A percentile compares a stretch with the other conserved stretches of the same genome.
Evolutionary conservation across 2,113 vertebrate species (phyloP).

Genomic region (Rhea americana): DNA sequence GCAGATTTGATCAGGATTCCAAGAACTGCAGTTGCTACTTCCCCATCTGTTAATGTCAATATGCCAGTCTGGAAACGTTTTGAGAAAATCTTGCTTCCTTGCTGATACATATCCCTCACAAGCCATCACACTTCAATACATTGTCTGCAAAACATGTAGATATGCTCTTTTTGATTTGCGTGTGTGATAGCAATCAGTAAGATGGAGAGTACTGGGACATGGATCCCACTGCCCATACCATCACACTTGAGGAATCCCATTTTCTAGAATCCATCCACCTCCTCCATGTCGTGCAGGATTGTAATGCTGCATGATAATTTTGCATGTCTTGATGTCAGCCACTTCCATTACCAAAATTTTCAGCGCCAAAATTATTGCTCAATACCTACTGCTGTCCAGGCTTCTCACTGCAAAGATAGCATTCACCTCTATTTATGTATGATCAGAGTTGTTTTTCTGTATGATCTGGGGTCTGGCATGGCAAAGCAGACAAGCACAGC

Average conservation of each 20-base stretch:
- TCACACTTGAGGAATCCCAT: background rate
- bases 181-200: background rate
- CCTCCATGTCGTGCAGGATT: background rate
- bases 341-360: background rate
- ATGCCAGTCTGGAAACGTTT: background rate
- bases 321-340: background rate
- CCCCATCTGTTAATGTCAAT: background rate
- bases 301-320: background rate
- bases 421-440: background rate
- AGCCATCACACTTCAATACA: rapidly evolving
- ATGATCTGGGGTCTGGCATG: background rate
- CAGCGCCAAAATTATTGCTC: background rate
- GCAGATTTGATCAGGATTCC: background rate
- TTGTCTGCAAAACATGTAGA: background rate
- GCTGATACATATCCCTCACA: background rate
- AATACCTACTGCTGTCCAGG: background rate
- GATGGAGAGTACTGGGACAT: background rate
- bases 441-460: background rate
- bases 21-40: background rate
- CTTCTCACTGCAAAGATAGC: background rate
- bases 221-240: background rate
- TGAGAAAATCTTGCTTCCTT: background rate
- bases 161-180: background rate
- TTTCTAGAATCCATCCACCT: background rate
- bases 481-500: background rate